Evolutionary conservation across 2,888 invertebrate genomes (phyloP), one percentile per base, ranked within the genome.

Genomic region (Synergus laeviventris): DNA sequence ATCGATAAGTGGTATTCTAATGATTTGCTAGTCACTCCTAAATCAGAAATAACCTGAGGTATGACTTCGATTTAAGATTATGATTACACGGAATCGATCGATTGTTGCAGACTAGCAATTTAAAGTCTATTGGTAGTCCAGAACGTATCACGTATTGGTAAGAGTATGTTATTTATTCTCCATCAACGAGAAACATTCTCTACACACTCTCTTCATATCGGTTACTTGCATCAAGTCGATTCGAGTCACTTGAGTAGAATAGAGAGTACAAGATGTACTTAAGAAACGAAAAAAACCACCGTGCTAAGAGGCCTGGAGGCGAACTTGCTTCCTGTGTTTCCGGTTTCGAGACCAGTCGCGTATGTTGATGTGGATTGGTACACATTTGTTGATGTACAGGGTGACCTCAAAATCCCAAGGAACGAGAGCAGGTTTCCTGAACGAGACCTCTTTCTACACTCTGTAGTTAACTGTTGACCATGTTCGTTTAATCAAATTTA

Each of bases 321-420:
- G 77, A 79, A 75, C 77, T 80, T 79, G 78, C 77, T 83, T 83
- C 83, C 83, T 82, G 81, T 80, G 80, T 83, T 83, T 83, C 83
- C 83, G 83, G 83, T 83, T 83, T 76, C 75, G 73, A 70, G 74
- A 79, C 78, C 76, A 73, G 77, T 79, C 60, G 42, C 66, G 18
- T 70, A 70, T 66, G 66, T 45, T 66, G 66, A 66, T 49, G 66
- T 24, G 42, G 31, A 31, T 49, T 70, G 16, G 49, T 70, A 70
- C 16, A 66, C 70, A 70, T 70, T 70, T 70, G 31, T 49, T 70
- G 70, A 45, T 31, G 70, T 70, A 70, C 70, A 70, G 70, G 70
- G 31, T 70, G 70, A 70, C 70, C 70, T 70, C 70, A 70, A 70
- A 70, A 70, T 31, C 70, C n/a, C n/a, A 36, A 31, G n/a, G 70